Base-by-base conservation (phyloP, 1,140 invertebrate genomes). In the Acromyrmex heyeri region DNA sequence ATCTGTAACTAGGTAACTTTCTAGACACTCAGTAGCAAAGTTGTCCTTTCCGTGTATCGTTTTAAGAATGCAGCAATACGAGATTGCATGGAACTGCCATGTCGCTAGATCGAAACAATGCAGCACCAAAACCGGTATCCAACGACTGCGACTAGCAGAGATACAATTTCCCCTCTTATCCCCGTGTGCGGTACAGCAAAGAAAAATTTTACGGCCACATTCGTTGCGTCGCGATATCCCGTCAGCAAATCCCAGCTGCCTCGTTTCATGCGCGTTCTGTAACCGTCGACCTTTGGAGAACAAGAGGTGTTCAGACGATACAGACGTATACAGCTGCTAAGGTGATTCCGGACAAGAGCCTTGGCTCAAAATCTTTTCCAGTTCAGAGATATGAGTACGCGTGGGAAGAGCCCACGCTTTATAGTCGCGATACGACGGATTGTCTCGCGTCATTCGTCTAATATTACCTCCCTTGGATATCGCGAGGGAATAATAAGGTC, bases 321-420 rank as follows among this genome's bases (percentile, higher is more conserved):
- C 24, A 24, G 24, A 72, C 38, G 24, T 44, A 53, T 65, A 81
- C 59, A 18, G 48, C 57, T 24, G 78, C 69, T 27, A 18, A 24
- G 44, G 21, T 44, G 61, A 81, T 88, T 85, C 86, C 76, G 65
- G 53, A 78, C 44, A 24, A 77, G 69, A 77, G 72, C 72, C 87
- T 87, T 67, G 86, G 38, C 48, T 85, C n/a, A 27, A 78, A 85
- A 53, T 27, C 14, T 87, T 89, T 87, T 62, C 67, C 86, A 88
- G 48, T 18, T 44, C 73, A 50, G 73, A 14, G 34, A 48, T 55
- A 64, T 50, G 78, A 67, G 59, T 61, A 55, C 27, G 64, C 57
- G 62, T n/a, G 64, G 65, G 53, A 24, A 79, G 69, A 79, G 34
- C 14, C 57, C 76, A 64, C 14, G 21, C 62, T 85, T 82, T 55